A percentile compares a stretch with the other conserved stretches of the same genome.
Evolutionary conservation across 1,140 invertebrate species (phyloP).

Genomic region (Megalopta genalis): DNA sequence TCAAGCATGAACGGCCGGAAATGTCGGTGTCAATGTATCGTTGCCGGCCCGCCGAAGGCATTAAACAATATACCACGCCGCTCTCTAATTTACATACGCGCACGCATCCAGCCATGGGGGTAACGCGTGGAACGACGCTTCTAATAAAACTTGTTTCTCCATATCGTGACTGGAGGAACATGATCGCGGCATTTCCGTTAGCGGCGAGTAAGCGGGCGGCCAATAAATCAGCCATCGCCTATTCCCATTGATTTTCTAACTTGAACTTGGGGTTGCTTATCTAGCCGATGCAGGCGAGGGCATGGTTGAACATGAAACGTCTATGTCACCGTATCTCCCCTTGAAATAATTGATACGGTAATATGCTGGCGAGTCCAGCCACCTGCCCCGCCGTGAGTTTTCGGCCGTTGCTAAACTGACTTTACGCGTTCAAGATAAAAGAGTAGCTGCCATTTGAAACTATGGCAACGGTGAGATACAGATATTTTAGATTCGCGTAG

Average conservation of each 20-base stretch:
- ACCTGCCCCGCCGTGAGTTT: neutral
- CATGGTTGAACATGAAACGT: neutral
- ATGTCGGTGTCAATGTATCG: conserved; percentile 17
- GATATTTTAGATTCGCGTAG: too few species aligned
- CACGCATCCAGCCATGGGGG: conserved; percentile 7
- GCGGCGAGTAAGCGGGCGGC: conserved; percentile 22
- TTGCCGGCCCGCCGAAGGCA: neutral
- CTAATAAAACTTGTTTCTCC: neutral
- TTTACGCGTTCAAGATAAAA: too few species aligned
- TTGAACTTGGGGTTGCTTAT: conserved; percentile 21
- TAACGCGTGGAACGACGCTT: neutral
- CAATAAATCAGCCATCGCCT: neutral
- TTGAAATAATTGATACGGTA: neutral
- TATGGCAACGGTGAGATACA: too few species aligned
- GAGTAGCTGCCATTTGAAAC: too few species aligned
- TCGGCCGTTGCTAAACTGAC: too few species aligned
- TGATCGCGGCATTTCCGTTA: conserved; percentile 25
- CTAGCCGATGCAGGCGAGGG: conserved; percentile 1
- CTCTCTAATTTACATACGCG: neutral
- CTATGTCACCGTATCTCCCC: conserved; percentile 4
- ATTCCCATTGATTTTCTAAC: conserved; percentile 22
- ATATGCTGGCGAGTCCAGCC: conserved; percentile 10
- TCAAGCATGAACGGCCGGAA: conserved; percentile 15
- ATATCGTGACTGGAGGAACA: neutral
- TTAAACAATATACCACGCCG: neutral